Conservation (phyloP, 1,140 invertebrate species). For the Proales similis region DNA sequence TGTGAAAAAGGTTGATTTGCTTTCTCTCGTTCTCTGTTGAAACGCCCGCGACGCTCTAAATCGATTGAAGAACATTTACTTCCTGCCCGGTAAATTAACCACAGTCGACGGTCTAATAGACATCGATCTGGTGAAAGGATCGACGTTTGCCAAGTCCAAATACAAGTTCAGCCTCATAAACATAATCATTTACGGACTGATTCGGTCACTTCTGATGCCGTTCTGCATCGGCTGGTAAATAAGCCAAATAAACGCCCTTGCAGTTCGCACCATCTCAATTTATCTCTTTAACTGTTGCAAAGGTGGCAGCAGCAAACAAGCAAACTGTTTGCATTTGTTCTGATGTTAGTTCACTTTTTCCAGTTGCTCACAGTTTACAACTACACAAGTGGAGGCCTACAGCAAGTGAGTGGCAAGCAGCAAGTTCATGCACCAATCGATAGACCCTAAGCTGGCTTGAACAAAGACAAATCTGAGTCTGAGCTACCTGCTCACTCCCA, state of each 20-base stretch:
- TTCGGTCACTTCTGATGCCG: constrained; percentile 14
- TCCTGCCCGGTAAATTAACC: not conserved
- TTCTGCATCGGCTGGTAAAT: constrained; percentile 19
- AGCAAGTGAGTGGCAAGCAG: no score
- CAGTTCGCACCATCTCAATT: not conserved
- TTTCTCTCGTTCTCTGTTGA: not conserved
- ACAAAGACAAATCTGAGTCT: no score
- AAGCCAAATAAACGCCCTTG: no score
- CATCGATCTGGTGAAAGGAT: constrained; percentile 29
- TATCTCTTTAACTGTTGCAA: not conserved
- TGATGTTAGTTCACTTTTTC: constrained; percentile 6
- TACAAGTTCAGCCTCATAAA: constrained; percentile 21
- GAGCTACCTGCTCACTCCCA: no score
- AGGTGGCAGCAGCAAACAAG: constrained; percentile 32
- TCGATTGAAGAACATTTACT: constrained; percentile 9
- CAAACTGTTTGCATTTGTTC: not conserved
- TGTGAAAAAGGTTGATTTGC: constrained; percentile 8
- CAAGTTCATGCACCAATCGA: no score
- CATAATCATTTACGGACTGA: constrained; percentile 23
- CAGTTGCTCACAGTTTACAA: constrained; percentile 5
- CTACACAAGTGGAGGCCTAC: not conserved
- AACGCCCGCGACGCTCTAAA: not conserved
- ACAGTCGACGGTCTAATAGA: constrained; percentile 28
- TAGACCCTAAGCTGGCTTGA: no score
- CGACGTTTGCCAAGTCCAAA: constrained; percentile 27